A percentile compares a stretch with the other conserved stretches of the same genome.
These are phyloP conservation scores for Lampris incognitus DNA, from an alignment of 2,113 vertebrate genomes.

Conservation along the genomic window DNA sequence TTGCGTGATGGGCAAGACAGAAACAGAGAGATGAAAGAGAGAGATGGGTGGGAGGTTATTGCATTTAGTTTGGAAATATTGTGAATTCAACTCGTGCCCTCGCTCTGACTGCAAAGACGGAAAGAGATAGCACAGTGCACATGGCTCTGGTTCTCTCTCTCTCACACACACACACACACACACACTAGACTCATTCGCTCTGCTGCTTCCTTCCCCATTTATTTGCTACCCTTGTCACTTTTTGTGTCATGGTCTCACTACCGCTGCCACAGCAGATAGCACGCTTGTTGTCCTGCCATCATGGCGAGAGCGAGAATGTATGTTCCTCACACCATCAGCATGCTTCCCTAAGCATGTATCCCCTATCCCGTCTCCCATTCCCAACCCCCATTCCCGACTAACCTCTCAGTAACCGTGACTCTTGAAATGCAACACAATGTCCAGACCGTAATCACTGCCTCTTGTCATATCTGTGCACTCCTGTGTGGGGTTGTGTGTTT, in stretches of 20 bases:
- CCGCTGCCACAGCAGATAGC: constrained; percentile 37
- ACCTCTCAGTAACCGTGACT: constrained; percentile 55
- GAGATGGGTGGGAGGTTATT: too few relatives aligned
- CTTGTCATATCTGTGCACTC: constrained; percentile 35
- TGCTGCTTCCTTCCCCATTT: not conserved
- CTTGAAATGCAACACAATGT: constrained; percentile 24
- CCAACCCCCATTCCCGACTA: constrained; percentile 16
- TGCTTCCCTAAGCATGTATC: constrained; percentile 44
- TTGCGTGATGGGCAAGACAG: too few relatives aligned
- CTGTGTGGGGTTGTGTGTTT: not conserved
- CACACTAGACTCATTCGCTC: not conserved
- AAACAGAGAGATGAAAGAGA: too few relatives aligned
- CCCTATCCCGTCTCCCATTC: constrained; percentile 42
- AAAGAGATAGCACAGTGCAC: not conserved
- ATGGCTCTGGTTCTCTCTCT: not conserved
- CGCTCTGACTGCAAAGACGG: not conserved
- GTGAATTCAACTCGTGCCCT: too few relatives aligned
- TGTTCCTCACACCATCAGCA: constrained; percentile 41
- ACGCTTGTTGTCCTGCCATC: constrained; percentile 18
- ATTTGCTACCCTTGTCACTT: not conserved
- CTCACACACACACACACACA: constrained; percentile 1
- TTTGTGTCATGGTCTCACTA: not conserved
- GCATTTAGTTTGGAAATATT: too few relatives aligned
- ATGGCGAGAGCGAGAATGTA: constrained; percentile 37
- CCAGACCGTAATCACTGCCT: constrained; percentile 23